Evolutionary conservation across 1,140 invertebrate species (phyloP).

Genomic region (Agrypnia vestita): DNA sequence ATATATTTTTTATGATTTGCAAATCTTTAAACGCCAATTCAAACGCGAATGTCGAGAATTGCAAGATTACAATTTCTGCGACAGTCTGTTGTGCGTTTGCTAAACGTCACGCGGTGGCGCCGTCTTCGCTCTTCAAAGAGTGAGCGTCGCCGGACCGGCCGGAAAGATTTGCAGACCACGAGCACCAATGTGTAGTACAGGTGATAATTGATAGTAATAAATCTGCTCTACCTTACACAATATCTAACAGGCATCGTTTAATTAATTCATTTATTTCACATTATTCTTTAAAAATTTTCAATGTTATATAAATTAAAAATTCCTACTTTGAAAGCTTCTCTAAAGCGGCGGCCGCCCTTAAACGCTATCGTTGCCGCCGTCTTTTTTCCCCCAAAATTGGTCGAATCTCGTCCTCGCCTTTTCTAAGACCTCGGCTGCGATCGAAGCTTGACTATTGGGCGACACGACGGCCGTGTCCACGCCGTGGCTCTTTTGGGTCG

Average conservation of each 20-base stretch:
- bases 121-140: no score
- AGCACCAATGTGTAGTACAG: constrained; percentile 31
- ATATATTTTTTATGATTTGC: constrained; percentile 27
- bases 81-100: no score
- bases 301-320: constrained; percentile 22
- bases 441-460: constrained; percentile 63
- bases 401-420: constrained; percentile 88
- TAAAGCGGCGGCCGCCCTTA: constrained; percentile 58
- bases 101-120: no score
- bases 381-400: constrained; percentile 86
- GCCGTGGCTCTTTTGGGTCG: constrained; percentile 69
- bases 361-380: constrained; percentile 68
- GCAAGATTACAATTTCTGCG: neutral
- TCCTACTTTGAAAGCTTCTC: constrained; percentile 55
- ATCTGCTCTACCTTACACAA: constrained; percentile 53
- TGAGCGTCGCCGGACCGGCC: neutral
- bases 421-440: constrained; percentile 85
- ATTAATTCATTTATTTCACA: constrained; percentile 31
- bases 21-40: constrained; percentile 29
- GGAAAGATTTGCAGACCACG: constrained; percentile 39
- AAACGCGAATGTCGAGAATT: neutral
- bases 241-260: constrained; percentile 56
- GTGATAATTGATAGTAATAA: constrained; percentile 32
- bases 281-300: constrained; percentile 7
- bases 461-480: constrained; percentile 70